These are phyloP conservation scores for Columba livia DNA, from an alignment of 2,113 vertebrate genomes.

Conservation along the genomic window DNA sequence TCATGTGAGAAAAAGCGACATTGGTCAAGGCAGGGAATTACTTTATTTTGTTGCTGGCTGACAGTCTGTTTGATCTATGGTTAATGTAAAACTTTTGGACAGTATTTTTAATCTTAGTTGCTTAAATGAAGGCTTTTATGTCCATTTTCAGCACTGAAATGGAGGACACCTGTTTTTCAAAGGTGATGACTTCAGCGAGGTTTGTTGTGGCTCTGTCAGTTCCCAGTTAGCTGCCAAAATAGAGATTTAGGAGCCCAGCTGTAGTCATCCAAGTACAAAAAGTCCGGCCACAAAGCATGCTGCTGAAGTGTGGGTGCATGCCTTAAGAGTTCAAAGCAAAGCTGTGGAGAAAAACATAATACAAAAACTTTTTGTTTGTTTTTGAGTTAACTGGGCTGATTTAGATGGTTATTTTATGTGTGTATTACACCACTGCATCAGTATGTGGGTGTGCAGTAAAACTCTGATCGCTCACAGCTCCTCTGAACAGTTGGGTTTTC, in stretches of 20 bases:
- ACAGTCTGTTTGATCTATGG: background rate
- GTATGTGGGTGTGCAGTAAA: background rate
- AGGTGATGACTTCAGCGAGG: background rate
- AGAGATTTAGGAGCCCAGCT: background rate
- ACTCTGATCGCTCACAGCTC: background rate
- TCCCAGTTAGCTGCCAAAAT: background rate
- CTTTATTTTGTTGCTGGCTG: background rate
- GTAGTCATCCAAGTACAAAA: background rate
- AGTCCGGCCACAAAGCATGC: background rate
- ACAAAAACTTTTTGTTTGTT: background rate
- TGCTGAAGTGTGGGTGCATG: background rate
- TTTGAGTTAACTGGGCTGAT: background rate
- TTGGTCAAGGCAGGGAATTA: background rate
- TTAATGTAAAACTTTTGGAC: background rate
- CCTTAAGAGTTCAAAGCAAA: background rate
- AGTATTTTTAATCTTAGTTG: background rate
- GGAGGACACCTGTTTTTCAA: background rate
- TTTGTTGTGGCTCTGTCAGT: background rate
- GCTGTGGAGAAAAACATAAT: background rate
- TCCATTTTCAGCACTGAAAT: background rate
- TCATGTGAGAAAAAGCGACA: background rate
- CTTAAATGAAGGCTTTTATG: background rate
- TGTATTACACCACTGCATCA: background rate
- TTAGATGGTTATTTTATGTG: accelerated
- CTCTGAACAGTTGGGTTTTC: background rate